A percentile compares a stretch with the other conserved stretches of the same genome.
These are phyloP conservation scores for Stegana nigrithorax DNA, from an alignment of 2,888 invertebrate species.

Conservation along the genomic window DNA sequence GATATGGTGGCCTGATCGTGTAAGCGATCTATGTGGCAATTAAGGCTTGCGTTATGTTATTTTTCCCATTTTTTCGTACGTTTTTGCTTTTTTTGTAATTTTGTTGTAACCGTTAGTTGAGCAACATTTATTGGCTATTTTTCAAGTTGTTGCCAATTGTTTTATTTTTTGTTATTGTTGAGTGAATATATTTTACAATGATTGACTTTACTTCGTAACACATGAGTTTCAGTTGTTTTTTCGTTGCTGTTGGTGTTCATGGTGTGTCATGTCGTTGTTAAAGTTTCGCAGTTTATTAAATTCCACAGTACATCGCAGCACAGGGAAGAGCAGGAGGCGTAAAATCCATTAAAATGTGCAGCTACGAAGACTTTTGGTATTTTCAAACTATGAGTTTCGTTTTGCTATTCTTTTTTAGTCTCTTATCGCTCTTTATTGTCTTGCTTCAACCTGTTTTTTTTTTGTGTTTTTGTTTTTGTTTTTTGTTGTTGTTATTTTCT, in stretches of 20 bases:
- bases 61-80: too few species aligned
- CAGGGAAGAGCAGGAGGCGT: background rate
- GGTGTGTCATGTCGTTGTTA: too few species aligned
- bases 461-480: too few species aligned
- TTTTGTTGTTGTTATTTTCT: too few species aligned
- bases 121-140: conserved; percentile 11
- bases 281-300: conserved; percentile 13
- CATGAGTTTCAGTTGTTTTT: too few species aligned
- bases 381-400: conserved; percentile 6
- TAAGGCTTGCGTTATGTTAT: background rate
- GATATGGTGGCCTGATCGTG: too few species aligned
- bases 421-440: background rate
- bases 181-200: conserved; percentile 7
- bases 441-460: conserved; percentile 12
- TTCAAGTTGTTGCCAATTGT: conserved; percentile 4
- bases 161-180: background rate
- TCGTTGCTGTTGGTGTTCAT: too few species aligned
- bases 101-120: conserved; percentile 12
- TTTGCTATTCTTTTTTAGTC: background rate
- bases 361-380: conserved; percentile 10
- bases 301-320: background rate
- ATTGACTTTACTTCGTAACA: background rate
- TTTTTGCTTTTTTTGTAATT: background rate
- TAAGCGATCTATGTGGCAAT: background rate
- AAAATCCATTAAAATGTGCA: conserved; percentile 2